phyloP scores from a whole-genome alignment of 2,797 vertebrate genomes.

The Adrianichthys oophorus region DNA sequence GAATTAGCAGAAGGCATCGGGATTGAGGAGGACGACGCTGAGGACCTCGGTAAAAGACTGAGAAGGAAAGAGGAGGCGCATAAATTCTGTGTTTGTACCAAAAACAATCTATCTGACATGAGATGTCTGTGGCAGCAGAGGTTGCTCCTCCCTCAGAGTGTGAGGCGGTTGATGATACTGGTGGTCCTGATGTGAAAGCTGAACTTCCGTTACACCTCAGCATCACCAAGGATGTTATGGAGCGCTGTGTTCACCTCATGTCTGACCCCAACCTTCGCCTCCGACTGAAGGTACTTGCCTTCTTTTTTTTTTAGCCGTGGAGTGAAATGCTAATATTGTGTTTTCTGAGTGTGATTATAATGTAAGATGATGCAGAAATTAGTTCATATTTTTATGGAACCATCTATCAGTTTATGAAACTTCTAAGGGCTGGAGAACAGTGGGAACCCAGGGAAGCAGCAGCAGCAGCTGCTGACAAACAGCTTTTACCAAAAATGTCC shows the following conservation, averaged over 20 bases:
- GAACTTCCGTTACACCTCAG: conserved; percentile 80
- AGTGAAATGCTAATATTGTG: background rate
- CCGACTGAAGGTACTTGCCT: conserved; percentile 84
- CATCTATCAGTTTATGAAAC: too few relatives aligned
- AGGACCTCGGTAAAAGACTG: conserved; percentile 46
- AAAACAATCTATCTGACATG: background rate
- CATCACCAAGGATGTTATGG: conserved; percentile 86
- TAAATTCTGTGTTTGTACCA: too few relatives aligned
- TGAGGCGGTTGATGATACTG: conserved; percentile 37
- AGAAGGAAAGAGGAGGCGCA: too few relatives aligned
- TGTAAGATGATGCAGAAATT: background rate
- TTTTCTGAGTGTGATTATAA: background rate
- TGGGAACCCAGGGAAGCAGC: too few relatives aligned
- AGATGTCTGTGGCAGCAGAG: conserved; percentile 37
- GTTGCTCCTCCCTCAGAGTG: conserved; percentile 37
- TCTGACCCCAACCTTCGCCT: conserved; percentile 81
- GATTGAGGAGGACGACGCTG: conserved; percentile 62
- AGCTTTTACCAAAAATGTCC: too few relatives aligned
- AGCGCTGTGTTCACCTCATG: conserved; percentile 88
- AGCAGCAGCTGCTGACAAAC: too few relatives aligned
- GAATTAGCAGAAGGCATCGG: conserved; percentile 83
- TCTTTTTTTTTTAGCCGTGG: too few relatives aligned
- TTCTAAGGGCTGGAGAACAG: too few relatives aligned
- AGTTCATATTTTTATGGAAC: too few relatives aligned
- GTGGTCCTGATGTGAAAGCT: conserved; percentile 68